Evolutionary conservation across 2,113 vertebrate genomes (phyloP).

Genomic region (Piaya cayana): DNA sequence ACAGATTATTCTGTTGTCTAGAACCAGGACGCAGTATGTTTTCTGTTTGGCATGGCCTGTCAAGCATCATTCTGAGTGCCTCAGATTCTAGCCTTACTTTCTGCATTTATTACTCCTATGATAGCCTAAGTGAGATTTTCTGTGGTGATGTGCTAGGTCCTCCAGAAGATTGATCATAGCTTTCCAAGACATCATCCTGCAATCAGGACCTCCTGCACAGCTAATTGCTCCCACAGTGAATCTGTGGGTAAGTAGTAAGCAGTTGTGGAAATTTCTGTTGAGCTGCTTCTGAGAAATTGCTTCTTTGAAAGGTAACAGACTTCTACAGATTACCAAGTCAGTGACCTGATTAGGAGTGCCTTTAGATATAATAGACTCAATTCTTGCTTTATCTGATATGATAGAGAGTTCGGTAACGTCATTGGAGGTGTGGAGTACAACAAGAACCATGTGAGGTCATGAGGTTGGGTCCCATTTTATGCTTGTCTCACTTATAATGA

Average conservation of each 20-base stretch:
- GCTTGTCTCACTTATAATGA: background rate
- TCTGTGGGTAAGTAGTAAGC: background rate
- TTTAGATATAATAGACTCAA: background rate
- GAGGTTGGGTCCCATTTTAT: background rate
- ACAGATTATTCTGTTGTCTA: background rate
- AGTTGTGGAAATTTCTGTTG: background rate
- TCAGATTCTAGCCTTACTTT: background rate
- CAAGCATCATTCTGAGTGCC: background rate
- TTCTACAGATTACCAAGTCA: background rate
- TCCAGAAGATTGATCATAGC: background rate
- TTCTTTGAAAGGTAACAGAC: background rate
- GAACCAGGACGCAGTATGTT: background rate
- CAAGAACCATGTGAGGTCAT: background rate
- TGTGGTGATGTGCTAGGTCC: background rate
- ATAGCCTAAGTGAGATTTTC: background rate
- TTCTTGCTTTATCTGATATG: background rate
- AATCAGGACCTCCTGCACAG: background rate
- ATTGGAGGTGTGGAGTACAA: background rate
- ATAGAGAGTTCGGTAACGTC: background rate
- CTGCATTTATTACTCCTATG: background rate
- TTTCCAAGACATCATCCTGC: background rate
- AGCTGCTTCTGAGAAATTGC: background rate
- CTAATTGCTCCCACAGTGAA: background rate
- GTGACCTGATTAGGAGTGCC: background rate
- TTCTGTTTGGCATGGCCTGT: background rate